phyloP scores from a whole-genome alignment of 2,797 vertebrate genomes.

The Typhlichthys eigenmanni region DNA sequence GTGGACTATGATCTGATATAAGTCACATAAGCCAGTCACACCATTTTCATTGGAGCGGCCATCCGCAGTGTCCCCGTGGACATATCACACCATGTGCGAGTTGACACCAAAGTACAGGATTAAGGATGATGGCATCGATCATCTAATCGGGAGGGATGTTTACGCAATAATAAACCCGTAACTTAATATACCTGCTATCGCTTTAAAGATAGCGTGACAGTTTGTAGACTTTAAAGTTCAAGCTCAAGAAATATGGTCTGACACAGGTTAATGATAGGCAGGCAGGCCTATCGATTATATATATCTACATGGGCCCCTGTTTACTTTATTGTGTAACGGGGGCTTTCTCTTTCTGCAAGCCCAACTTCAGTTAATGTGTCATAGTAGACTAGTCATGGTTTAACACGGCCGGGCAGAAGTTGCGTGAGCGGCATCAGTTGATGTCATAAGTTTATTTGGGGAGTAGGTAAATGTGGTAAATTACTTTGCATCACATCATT shows the following conservation, averaged over 20 bases:
- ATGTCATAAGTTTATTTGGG: neutral
- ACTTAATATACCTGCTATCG: neutral
- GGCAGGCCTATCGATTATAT: neutral
- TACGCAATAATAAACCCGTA: neutral
- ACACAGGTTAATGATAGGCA: neutral
- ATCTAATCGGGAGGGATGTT: neutral
- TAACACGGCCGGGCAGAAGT: too few species aligned
- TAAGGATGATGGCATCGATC: conserved; percentile 5
- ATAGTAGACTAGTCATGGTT: conserved; percentile 2
- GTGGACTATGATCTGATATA: conserved; percentile 50
- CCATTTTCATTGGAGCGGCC: conserved; percentile 14
- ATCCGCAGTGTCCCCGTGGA: neutral
- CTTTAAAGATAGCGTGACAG: neutral
- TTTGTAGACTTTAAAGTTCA: neutral
- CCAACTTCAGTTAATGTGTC: conserved; percentile 10
- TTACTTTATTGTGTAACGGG: too few species aligned
- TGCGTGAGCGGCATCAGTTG: neutral
- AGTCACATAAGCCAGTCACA: conserved; percentile 11
- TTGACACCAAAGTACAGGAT: conserved; percentile 41
- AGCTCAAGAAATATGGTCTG: too few species aligned
- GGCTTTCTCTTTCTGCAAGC: neutral
- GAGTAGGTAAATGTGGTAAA: too few species aligned
- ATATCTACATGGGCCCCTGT: neutral
- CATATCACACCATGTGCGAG: conserved; percentile 10
- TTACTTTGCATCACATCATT: too few species aligned